phyloP scores from a whole-genome alignment of 2,113 vertebrate species.

The Colinus virginianus region DNA sequence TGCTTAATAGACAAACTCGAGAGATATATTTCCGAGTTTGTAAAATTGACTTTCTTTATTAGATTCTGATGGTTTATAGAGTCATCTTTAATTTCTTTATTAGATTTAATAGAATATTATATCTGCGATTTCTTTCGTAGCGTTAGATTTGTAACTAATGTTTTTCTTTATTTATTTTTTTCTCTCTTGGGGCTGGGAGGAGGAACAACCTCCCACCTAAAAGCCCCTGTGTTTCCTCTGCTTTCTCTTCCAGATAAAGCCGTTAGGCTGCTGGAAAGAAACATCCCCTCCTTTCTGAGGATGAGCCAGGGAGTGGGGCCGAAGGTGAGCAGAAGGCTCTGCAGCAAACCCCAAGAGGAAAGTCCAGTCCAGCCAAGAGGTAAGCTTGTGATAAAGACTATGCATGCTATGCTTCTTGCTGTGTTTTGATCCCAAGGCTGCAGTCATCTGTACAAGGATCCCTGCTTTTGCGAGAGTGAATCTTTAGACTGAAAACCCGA shows the following conservation, averaged over 20 bases:
- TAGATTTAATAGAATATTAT: background rate
- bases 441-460: background rate
- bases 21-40: background rate
- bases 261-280: slow-evolving; percentile 61
- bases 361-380: background rate
- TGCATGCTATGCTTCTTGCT: background rate
- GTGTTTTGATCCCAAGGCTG: rapidly evolving
- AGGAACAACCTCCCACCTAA: background rate
- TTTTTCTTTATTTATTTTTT: background rate
- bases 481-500: background rate
- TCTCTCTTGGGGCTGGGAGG: background rate
- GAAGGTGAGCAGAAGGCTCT: slow-evolving; percentile 58
- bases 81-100: background rate
- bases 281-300: slow-evolving; percentile 13
- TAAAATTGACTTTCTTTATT: background rate
- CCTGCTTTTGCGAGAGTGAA: background rate
- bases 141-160: background rate
- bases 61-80: background rate
- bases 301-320: background rate
- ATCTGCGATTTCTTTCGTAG: background rate
- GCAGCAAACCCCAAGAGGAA: slow-evolving; percentile 65
- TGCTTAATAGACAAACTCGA: background rate
- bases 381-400: background rate
- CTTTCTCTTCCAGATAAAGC: slow-evolving; percentile 52
- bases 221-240: background rate